Evolutionary conservation across 2,113 vertebrate species (phyloP), one percentile per base, ranked within the genome.

Genomic region (Myotis lucifugus): DNA sequence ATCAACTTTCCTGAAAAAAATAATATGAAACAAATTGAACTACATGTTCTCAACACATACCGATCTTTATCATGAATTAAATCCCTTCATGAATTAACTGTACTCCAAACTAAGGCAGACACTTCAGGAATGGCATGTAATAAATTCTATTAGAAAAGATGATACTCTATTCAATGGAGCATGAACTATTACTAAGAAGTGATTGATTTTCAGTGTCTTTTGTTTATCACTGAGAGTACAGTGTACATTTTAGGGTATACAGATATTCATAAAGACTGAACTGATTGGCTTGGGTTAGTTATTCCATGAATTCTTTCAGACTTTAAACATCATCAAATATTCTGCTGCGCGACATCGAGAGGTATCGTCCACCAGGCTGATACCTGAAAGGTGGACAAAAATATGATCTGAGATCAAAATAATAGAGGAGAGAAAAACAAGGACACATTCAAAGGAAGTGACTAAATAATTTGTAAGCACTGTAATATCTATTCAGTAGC

Each of bases 321-420:
- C 8, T 91, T 98, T 96, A 99, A 78, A 99, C 99, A 95, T 99
- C 99, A 96, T 99, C 99, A 97, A 99, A 99, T 98, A 99, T 99
- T 97, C 98, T 97, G 95, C 98, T 99, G 94, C 98, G 98, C 95
- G 99, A 99, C 96, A 99, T 99, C 46, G 99, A 99, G 88, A 99
- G 98, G 64, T 99, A 99, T 40, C 99, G 99, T 96, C 99, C 99
- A 94, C 98, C 99, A 34, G 98, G 95, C 18, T 99, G 99, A 96
- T 99, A 99, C 97, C 99, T 99, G 96, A 78, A 97, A 90, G 91
- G 83, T 72, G 54, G 92, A 97, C 96, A 92, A 97, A 97, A 88
- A 76, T 97, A 95, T 64, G 70, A 88, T 90, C 17, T 91, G 48
- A 94, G 67, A 15, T 56, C 96, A 29, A 97, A 17, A 42, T 78